Evolutionary conservation across 1,140 invertebrate genomes (phyloP), one percentile per base, ranked within the genome.

Genomic region (Lethocerus indicus): DNA sequence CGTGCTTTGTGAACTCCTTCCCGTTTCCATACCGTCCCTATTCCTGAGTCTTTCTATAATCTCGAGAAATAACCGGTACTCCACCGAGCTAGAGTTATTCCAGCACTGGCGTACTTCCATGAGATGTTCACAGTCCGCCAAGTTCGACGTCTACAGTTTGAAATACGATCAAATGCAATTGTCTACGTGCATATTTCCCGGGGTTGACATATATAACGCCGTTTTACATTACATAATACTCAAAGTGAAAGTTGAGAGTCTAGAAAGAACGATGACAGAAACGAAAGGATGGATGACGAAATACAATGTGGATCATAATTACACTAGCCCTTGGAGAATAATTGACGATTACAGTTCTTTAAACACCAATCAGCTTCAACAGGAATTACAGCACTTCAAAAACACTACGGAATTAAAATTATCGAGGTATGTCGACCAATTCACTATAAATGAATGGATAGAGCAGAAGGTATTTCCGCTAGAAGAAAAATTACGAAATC

Each of bases 1-100:
- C 16, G 65, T 76, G 6, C 59, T 81, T 3, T 78, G 75, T 64
- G 79, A 81, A 58, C 60, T 81, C 7, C 58, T 81, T 7, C 79
- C 79, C 13, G 68, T 71, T 21, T 73, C 68, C 12, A 56, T 82
- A n/a, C 79, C 79, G 4, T 65, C 64, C 9, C 50, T 65, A 3
- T 57, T 75, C 24, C 68, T 65, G 12, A 71, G 64, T 60, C 58
- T 71, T 28, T 39, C 46, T 16, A 64, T 49, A 47, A 50, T 64
- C 16, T 54, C 59, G 21, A 25, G n/a, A 26, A 47, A 45, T 40
- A 35, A 43, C 32, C 40, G 41, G 3, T 42, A 16, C 26, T 1
- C 12, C 16, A 6, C 18, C 14, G 35, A 50, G 4, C 13, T 46
- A 24, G 13, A 44, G 1, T 43, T 21, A 32, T 41, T 49, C 2